Percentiles rank a stretch among this genome's conserved stretches.
Evolutionary conservation across 2,888 invertebrate genomes (phyloP).

Genomic region (Monoplex corrugatus): DNA sequence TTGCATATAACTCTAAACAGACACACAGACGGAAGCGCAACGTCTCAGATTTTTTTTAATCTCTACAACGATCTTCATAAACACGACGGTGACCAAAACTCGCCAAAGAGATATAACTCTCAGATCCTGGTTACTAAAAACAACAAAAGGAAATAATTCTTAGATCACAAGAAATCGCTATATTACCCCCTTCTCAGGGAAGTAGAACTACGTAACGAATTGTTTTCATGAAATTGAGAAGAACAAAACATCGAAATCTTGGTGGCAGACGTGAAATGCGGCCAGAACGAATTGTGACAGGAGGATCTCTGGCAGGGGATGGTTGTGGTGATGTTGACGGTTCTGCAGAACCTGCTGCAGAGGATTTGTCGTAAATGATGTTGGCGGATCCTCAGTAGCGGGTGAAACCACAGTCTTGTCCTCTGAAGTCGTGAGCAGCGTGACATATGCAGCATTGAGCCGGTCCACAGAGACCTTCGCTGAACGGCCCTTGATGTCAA

Average conservation of each 20-base stretch:
- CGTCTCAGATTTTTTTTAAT: too few relatives aligned
- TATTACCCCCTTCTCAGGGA: neutral
- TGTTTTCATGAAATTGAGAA: neutral
- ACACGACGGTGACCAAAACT: too few relatives aligned
- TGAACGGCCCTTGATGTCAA: conserved; percentile 1
- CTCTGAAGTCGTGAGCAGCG: neutral
- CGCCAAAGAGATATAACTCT: too few relatives aligned
- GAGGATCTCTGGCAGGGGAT: neutral
- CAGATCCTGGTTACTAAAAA: too few relatives aligned
- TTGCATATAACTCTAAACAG: too few relatives aligned
- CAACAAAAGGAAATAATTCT: too few relatives aligned
- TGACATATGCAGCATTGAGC: neutral
- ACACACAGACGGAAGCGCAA: too few relatives aligned
- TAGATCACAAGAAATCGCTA: too few relatives aligned
- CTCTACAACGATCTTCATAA: too few relatives aligned
- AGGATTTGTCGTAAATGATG: neutral
- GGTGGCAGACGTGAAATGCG: neutral
- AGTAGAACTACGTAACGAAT: neutral
- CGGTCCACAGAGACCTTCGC: neutral
- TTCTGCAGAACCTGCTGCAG: neutral
- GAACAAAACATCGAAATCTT: neutral
- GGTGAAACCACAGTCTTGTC: neutral
- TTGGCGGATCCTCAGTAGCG: neutral
- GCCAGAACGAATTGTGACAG: neutral
- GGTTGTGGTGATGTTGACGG: neutral